Base-by-base conservation (phyloP, 2,113 vertebrate genomes). In the Lates calcarifer region DNA sequence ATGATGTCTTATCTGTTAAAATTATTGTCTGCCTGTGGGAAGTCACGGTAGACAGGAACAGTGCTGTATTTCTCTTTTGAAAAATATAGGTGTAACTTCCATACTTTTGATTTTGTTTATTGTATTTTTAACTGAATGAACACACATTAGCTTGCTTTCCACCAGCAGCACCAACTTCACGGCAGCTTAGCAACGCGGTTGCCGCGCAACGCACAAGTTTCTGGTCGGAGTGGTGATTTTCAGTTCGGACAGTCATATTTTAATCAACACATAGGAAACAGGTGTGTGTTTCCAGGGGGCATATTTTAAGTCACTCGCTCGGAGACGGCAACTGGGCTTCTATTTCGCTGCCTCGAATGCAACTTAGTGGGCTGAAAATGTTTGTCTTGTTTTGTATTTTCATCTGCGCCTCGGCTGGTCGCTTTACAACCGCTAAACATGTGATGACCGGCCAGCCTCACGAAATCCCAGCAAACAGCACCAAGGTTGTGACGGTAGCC, bases 161-260 rank as follows among this genome's bases (percentile, higher is more conserved):
- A 28, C 9, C 76, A 72, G 47, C 57, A 63, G 56, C 69, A 11
- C 33, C 61, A 72, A 65, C 70, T 84, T 78, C 57, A 76, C 47
- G 55, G 74, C 72, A 85, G 64, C 73, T 31, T 79, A 51, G 82
- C 75, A 71, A 85, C 72, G 10, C 39, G 31, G 79, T 89, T 87
- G 79, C 75, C 14, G 12, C 15, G 79, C 73, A 80, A 87, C 79
- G 8, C 56, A 1, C 24, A 75, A 62, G 67, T 84, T 84, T 61
- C 24, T 45, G 49, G 33, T 53, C 33, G 5, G 5, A 33, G 68
- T 31, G 55, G 49, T n/a, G 35, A 61, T 18, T 56, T 45, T 49
- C 60, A 33, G 31, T 60, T 56, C 28, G 65, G 43, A 64, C 43
- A 0, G 12, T 35, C 37, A 15, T 51, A 22, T 56, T 76, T 68